These are phyloP conservation scores for Bagarius yarrelli DNA, from an alignment of 2,113 vertebrate species.

Conservation along the genomic window DNA sequence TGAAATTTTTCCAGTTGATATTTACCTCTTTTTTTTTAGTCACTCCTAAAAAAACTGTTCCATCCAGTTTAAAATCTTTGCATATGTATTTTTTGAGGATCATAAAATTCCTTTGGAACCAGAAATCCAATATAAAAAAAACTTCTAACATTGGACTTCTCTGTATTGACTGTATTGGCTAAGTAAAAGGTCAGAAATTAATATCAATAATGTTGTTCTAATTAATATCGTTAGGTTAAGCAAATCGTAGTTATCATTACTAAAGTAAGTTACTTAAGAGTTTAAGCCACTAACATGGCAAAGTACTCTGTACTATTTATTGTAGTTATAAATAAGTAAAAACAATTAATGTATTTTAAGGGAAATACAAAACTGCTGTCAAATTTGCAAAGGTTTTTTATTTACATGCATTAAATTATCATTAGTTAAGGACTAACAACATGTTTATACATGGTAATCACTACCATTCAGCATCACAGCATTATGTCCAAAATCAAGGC, in stretches of 20 bases:
- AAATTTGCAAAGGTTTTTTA: no score
- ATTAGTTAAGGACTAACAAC: no score
- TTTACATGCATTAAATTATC: no score
- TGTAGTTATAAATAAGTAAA: no score
- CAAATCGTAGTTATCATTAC: background rate
- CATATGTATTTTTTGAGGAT: background rate
- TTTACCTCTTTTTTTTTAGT: background rate
- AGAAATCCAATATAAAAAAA: background rate
- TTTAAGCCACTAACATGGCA: no score
- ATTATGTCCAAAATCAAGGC: no score
- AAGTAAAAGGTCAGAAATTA: background rate
- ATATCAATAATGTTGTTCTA: background rate
- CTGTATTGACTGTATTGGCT: background rate
- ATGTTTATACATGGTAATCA: no score
- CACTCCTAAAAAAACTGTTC: background rate
- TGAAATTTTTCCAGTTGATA: background rate
- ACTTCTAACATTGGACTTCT: background rate
- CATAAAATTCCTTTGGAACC: background rate
- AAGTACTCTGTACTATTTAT: no score
- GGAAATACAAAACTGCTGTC: no score
- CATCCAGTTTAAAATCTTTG: background rate
- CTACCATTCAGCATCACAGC: no score
- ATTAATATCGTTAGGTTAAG: background rate
- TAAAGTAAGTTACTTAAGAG: background rate
- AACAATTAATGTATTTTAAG: no score